Conservation (phyloP, 2,888 invertebrate genomes). For the Caenorhabditis sp. region DNA sequence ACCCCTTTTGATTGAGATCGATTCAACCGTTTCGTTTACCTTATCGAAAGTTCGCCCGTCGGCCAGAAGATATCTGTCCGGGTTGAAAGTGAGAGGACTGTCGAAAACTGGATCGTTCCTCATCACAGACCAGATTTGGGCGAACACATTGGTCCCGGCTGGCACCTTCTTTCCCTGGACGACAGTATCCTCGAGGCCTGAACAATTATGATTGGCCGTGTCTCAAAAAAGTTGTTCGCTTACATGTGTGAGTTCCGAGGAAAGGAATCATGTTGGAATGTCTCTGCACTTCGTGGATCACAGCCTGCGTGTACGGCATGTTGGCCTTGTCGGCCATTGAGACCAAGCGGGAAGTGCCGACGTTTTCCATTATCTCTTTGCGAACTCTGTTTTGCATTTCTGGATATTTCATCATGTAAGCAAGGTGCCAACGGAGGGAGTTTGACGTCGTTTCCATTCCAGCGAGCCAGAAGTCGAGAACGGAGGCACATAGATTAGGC, state of each 20-base stretch:
- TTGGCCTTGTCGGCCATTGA: slow-evolving; percentile 55
- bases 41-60: slow-evolving; percentile 55
- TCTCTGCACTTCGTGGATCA: slow-evolving; percentile 58
- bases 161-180: slow-evolving; percentile 42
- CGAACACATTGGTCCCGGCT: slow-evolving; percentile 48
- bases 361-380: slow-evolving; percentile 45
- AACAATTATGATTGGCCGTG: too few relatives aligned
- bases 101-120: slow-evolving; percentile 54
- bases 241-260: slow-evolving; percentile 9
- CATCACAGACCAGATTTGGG: slow-evolving; percentile 56
- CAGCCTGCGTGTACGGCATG: slow-evolving; percentile 57
- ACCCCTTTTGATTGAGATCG: too few relatives aligned
- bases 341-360: slow-evolving; percentile 55
- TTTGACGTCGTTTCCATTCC: slow-evolving; percentile 72
- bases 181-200: slow-evolving; percentile 35
- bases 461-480: slow-evolving; percentile 67
- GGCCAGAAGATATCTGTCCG: slow-evolving; percentile 59
- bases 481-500: slow-evolving; percentile 19
- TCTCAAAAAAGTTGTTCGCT: too few relatives aligned
- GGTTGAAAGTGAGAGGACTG: slow-evolving; percentile 55
- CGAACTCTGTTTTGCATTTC: slow-evolving; percentile 51
- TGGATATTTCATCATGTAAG: slow-evolving; percentile 42
- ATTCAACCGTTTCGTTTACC: slow-evolving; percentile 6
- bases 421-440: slow-evolving; percentile 63
- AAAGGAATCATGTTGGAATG: slow-evolving; percentile 60